phyloP scores from a whole-genome alignment of 2,888 invertebrate species.

The Zygothrica quintamaculata region DNA sequence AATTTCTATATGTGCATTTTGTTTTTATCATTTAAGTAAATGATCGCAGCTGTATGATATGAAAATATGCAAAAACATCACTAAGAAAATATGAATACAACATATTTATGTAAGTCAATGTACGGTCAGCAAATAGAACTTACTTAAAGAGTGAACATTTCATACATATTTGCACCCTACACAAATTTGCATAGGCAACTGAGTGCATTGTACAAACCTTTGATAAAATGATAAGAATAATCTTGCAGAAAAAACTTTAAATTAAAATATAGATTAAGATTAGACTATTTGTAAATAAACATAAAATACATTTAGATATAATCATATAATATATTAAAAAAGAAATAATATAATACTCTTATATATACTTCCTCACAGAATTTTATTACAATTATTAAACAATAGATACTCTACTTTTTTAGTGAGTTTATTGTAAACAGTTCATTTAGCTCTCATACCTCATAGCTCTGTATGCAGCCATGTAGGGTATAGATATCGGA shows the following conservation, averaged over 20 bases:
- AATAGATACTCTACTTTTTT: no score
- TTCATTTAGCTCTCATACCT: no score
- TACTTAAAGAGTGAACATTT: slow-evolving; percentile 13
- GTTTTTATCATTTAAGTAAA: slow-evolving; percentile 51
- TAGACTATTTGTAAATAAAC: no score
- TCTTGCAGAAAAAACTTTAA: no score
- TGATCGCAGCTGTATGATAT: slow-evolving; percentile 48
- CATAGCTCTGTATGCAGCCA: not conserved
- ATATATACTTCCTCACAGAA: no score
- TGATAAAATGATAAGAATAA: not conserved
- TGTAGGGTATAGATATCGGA: slow-evolving; percentile 16
- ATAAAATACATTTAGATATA: no score
- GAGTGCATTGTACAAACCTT: not conserved
- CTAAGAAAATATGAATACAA: not conserved
- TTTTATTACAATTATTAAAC: no score
- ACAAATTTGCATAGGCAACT: slow-evolving; percentile 18
- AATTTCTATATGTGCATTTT: slow-evolving; percentile 27
- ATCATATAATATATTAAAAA: no score
- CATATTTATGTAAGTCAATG: slow-evolving; percentile 46
- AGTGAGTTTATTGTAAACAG: no score
- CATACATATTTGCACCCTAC: slow-evolving; percentile 42
- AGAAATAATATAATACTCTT: no score
- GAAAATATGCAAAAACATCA: slow-evolving; percentile 51
- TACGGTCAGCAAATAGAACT: slow-evolving; percentile 40
- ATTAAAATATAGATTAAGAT: no score